Evolutionary conservation across 1,140 invertebrate genomes (phyloP), one percentile per base, ranked within the genome.

Genomic region (Gryon sp.): DNA sequence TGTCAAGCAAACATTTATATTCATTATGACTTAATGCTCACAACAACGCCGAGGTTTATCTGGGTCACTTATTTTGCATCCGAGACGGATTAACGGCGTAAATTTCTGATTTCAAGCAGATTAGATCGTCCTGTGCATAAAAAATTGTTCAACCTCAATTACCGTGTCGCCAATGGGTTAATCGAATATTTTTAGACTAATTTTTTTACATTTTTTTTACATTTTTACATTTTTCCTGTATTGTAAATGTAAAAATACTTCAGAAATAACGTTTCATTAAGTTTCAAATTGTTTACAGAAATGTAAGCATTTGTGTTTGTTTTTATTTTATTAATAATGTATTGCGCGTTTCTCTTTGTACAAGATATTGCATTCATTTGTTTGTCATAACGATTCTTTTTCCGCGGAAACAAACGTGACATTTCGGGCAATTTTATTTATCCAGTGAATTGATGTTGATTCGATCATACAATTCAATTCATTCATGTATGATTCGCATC

Each of bases 1-100:
- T 73, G 59, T 73, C 50, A 48, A 63, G 50, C 69, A 62, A 73
- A 63, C 69, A 57, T 73, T 63, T 63, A 57, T 73, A 73, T 63
- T 57, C 69, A 73, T 63, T 73, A 73, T 43, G 59, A 63, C 50
- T 73, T 73, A 73, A 73, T 73, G 43, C 59, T 32, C 26, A 30
- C 32, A 70, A 41, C 41, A 70, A 19, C 12, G 20, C 0, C 16
- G 19, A 19, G 59, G 8, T 55, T 73, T 57, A 55, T 60, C 50
- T 28, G 34, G 55, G 69, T 57, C 69, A 72, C 48, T 72, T 53
- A 72, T 72, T 55, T 38, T 52, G 38, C 57, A 55, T 62, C 40
- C 40, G 8, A 40, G 40, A 55, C 57, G 40, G 48, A 70, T 53
- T 70, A 70, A 48, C 22, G 36, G 46, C 18, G 19, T 36, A 34